phyloP scores from a whole-genome alignment of 2,888 invertebrate species.

The Tromatobia lineatoria region DNA sequence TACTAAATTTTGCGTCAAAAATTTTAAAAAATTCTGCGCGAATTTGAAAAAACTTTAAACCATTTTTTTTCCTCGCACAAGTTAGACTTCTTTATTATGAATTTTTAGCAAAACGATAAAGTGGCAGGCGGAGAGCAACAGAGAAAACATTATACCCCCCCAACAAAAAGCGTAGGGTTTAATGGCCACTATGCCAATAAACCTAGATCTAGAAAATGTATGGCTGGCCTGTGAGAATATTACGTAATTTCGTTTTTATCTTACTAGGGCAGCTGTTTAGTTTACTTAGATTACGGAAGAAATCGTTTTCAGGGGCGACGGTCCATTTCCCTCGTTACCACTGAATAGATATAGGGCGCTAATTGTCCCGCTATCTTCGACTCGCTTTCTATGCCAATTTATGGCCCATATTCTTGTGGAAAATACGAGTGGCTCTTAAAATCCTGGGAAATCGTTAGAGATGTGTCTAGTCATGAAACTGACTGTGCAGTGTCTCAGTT shows the following conservation, averaged over 20 bases:
- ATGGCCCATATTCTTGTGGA: background rate
- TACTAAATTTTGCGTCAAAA: too few species aligned
- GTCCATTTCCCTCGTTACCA: conserved; percentile 6
- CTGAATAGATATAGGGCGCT: background rate
- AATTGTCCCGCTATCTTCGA: background rate
- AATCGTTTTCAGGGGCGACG: conserved; percentile 33
- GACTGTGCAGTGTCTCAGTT: background rate
- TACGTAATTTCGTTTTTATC: conserved; percentile 23
- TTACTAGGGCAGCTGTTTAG: conserved; percentile 13
- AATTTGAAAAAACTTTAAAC: too few species aligned
- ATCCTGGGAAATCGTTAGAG: conserved; percentile 27
- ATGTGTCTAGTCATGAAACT: conserved; percentile 6
- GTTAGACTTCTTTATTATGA: too few species aligned
- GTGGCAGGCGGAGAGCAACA: too few species aligned
- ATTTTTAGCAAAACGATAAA: too few species aligned
- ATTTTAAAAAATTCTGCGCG: too few species aligned
- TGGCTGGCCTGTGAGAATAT: conserved; percentile 12
- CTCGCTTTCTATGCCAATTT: conserved; percentile 20
- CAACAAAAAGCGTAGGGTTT: too few species aligned
- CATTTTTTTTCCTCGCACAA: too few species aligned
- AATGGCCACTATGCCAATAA: background rate
- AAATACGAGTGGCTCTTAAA: conserved; percentile 23
- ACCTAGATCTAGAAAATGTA: conserved; percentile 48
- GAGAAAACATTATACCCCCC: too few species aligned
- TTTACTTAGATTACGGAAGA: background rate